phyloP scores from a whole-genome alignment of 1,140 invertebrate species.

The Drosophila sturtevanti region DNA sequence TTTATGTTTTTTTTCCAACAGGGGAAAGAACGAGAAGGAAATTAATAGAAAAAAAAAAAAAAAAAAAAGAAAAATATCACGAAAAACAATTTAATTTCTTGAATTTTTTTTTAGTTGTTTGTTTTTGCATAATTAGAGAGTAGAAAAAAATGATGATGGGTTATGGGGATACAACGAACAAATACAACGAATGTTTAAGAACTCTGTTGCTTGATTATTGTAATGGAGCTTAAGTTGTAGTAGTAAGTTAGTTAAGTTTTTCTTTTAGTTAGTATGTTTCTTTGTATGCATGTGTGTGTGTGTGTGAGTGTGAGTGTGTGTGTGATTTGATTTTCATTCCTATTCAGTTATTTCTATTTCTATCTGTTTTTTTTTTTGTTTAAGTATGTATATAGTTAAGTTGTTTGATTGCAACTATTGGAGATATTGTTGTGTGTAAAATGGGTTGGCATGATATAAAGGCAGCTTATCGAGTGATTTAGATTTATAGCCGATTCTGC shows the following conservation, averaged over 20 bases:
- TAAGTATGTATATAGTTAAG: slow-evolving; percentile 31
- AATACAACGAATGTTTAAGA: slow-evolving; percentile 7
- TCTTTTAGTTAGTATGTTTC: slow-evolving; percentile 1
- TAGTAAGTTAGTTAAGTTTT: slow-evolving; percentile 6
- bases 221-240: slow-evolving; percentile 3
- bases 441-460: slow-evolving; percentile 21
- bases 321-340: slow-evolving; percentile 16
- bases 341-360: slow-evolving; percentile 36
- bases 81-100: background rate
- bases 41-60: background rate
- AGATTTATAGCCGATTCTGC: too few species aligned
- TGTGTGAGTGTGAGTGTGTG: slow-evolving; percentile 16
- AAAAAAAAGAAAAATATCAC: background rate
- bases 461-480: background rate
- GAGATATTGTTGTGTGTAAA: slow-evolving; percentile 31
- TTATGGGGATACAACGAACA: background rate
- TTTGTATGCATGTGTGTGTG: background rate
- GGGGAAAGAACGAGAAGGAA: slow-evolving; percentile 8
- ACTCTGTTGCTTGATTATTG: slow-evolving; percentile 8
- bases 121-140: background rate
- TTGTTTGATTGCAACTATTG: slow-evolving; percentile 42
- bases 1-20: slow-evolving; percentile 14
- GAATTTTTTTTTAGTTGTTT: background rate
- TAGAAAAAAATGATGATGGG: background rate
- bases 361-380: slow-evolving; percentile 1